Percentiles rank a stretch among this genome's conserved stretches.
These are phyloP conservation scores for Endotricha flammealis DNA, from an alignment of 2,888 invertebrate species.

Conservation along the genomic window DNA sequence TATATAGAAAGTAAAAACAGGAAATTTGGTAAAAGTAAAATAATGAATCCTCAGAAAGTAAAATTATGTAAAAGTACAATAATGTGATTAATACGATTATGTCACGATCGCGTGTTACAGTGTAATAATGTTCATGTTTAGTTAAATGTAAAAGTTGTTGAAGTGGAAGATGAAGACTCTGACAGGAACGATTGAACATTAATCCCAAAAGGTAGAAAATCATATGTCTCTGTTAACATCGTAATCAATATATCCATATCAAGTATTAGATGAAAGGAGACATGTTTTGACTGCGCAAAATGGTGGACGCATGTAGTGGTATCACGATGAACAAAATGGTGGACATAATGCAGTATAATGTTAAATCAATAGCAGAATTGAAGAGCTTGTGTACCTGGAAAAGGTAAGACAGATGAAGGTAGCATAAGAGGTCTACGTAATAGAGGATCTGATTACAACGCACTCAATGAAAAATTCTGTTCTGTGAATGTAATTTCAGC, in stretches of 20 bases:
- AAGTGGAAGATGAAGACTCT: not conserved
- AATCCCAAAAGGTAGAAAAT: not conserved
- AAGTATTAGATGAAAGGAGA: conserved; percentile 8
- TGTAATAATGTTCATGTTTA: conserved; percentile 12
- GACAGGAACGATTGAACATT: not conserved
- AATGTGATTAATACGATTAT: conserved; percentile 29
- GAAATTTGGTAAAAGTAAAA: conserved; percentile 16
- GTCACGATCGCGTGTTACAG: conserved; percentile 37
- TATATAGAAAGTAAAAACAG: too few species aligned
- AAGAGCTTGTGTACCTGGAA: too few species aligned
- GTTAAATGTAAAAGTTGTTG: not conserved
- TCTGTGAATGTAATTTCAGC: too few species aligned
- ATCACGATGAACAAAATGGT: conserved; percentile 53
- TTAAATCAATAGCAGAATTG: conserved; percentile 63
- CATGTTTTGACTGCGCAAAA: conserved; percentile 34
- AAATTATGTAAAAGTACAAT: conserved; percentile 26
- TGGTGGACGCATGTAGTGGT: conserved; percentile 42
- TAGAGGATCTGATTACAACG: too few species aligned
- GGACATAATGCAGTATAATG: conserved; percentile 55
- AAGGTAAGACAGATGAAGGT: too few species aligned
- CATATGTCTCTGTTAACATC: too few species aligned
- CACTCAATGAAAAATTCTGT: too few species aligned
- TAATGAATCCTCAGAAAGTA: conserved; percentile 17
- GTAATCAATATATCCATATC: not conserved
- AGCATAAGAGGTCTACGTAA: too few species aligned